Base-by-base conservation (phyloP, 2,113 vertebrate genomes). In the Dromiciops gliroides region DNA sequence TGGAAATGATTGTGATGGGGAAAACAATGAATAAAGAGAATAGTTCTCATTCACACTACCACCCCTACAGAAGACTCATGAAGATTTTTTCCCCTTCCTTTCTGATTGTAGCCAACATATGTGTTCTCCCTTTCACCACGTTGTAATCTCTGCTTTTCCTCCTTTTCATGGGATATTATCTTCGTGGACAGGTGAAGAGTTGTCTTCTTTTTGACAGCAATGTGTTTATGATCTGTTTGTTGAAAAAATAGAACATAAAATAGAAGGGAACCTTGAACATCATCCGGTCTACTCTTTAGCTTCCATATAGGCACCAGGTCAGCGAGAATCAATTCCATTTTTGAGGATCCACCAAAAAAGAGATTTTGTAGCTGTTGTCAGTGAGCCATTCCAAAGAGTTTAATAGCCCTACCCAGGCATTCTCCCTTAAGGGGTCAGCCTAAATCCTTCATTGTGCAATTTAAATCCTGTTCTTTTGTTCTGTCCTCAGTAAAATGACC, bases 191-290 rank as follows among this genome's bases (percentile, higher is more conserved):
- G 50, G 53, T 10, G 26, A 51, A 91, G 83, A n/a, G 22, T 31
- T 89, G 89, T 56, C 24, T 92, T 49, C n/a, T 47, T 49, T 67
- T 50, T n/a, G 9, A 48, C 52, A 93, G 49, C 8, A 37, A 56
- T 37, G 50, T 23, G 67, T 94, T 60, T 67, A 48, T 51, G 31
- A 91, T 91, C 92, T 92, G 37, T 95, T 90, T 90, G 89, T 52
- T 51, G 16, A 24, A 88, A 88, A 44, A 95, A 52, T 91, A 95
- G 93, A 95, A 90, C 50, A 90, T 50, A 53, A 92, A 94, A 94
- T 25, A 47, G 28, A 95, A 95, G 83, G 75, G 51, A 44, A 52
- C 89, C 94, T n/a, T 28, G 89, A 50, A 94, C 22, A 75, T 31
- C 22, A 88, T 2, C 0, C 51, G 89, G 8, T 89, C 60, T 48